Conservation (phyloP, 2,797 vertebrate species). For the Cottoperca gobio region DNA sequence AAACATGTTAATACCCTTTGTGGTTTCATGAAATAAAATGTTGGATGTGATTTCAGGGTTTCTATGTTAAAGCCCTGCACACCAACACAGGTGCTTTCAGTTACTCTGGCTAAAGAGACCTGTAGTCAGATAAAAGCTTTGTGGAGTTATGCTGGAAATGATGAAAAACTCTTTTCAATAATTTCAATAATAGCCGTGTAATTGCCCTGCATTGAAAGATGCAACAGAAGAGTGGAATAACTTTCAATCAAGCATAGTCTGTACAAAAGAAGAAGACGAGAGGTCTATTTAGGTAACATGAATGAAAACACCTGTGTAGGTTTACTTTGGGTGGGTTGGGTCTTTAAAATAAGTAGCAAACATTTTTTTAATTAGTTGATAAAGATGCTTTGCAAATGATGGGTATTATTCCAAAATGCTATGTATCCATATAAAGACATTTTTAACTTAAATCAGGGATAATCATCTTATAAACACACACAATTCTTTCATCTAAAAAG, state of each 20-base stretch:
- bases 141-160: neutral
- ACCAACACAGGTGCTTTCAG: neutral
- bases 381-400: neutral
- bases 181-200: neutral
- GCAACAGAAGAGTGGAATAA: conserved; percentile 1
- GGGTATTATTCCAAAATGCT: neutral
- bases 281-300: no score
- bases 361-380: neutral
- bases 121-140: neutral
- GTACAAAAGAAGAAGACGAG: neutral
- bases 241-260: neutral
- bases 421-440: neutral
- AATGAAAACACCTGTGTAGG: neutral
- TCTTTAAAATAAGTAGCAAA: neutral
- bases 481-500: no score
- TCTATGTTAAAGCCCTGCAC: neutral
- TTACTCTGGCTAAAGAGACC: neutral
- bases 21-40: neutral
- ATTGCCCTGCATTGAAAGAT: neutral
- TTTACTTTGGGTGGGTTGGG: neutral
- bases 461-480: neutral
- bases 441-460: neutral
- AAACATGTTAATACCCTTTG: neutral
- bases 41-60: neutral
- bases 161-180: neutral